A percentile compares a stretch with the other conserved stretches of the same genome.
Evolutionary conservation across 2,888 invertebrate species (phyloP).

Genomic region (Sesamia inferens): DNA sequence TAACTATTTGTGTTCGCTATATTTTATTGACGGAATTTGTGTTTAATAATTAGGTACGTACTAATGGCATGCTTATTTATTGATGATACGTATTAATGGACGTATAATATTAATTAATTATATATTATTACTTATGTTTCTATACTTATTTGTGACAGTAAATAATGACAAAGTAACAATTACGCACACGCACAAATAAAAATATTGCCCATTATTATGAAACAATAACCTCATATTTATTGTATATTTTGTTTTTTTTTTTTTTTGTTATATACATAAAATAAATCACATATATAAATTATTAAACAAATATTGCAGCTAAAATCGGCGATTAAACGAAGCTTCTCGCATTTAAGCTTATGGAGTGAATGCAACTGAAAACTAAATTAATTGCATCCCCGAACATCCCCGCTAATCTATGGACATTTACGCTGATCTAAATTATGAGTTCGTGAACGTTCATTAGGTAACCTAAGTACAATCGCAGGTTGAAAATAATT

Average conservation of each 20-base stretch:
- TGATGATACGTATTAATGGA: slow-evolving; percentile 1
- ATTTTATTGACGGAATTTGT: slow-evolving; percentile 28
- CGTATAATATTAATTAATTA: slow-evolving; percentile 29
- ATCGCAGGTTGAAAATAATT: not conserved
- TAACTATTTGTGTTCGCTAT: slow-evolving; percentile 37
- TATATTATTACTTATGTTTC: slow-evolving; percentile 13
- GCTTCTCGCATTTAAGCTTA: slow-evolving; percentile 34
- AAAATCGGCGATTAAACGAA: slow-evolving; percentile 21
- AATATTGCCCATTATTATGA: not conserved
- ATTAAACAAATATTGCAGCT: slow-evolving; percentile 1
- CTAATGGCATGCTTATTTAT: slow-evolving; percentile 5
- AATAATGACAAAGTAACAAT: slow-evolving; percentile 3
- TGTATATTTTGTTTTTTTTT: not conserved
- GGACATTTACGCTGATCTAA: slow-evolving; percentile 30
- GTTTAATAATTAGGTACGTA: not conserved
- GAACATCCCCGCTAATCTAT: slow-evolving; percentile 40
- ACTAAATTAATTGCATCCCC: slow-evolving; percentile 42
- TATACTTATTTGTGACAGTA: not conserved
- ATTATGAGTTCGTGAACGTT: slow-evolving; percentile 14
- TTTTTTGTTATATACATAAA: not conserved
- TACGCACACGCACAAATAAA: not conserved
- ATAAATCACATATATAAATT: not conserved
- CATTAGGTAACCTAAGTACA: slow-evolving; percentile 2
- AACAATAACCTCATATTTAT: not conserved
- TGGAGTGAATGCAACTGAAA: slow-evolving; percentile 47